These are phyloP conservation scores for Amblyraja radiata DNA, from an alignment of 2,797 vertebrate species.

Conservation along the genomic window DNA sequence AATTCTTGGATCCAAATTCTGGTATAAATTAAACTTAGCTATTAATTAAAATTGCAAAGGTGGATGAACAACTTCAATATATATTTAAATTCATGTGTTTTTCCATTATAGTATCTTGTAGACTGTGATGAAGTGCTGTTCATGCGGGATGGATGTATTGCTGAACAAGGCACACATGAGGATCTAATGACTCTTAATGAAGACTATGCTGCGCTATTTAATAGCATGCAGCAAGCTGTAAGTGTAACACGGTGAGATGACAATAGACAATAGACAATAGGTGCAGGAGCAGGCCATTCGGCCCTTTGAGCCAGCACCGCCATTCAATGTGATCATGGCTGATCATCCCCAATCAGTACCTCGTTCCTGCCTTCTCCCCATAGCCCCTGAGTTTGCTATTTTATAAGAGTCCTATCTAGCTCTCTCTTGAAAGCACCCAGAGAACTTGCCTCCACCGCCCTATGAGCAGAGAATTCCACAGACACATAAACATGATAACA, in stretches of 20 bases:
- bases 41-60: background rate
- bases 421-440: too few relatives aligned
- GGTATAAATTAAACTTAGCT: background rate
- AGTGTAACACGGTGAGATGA: conserved; percentile 40
- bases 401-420: too few relatives aligned
- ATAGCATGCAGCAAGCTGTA: conserved; percentile 65
- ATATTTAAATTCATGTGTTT: background rate
- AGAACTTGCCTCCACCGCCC: too few relatives aligned
- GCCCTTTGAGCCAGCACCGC: too few relatives aligned
- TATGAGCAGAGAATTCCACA: too few relatives aligned
- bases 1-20: background rate
- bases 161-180: conserved; percentile 64
- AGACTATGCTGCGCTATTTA: conserved; percentile 64
- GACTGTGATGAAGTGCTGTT: conserved; percentile 71
- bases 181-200: conserved; percentile 65
- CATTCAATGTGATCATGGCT: too few relatives aligned
- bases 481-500: background rate
- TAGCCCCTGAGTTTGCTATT: too few relatives aligned
- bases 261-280: too few relatives aligned
- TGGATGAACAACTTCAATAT: background rate
- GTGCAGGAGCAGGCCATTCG: too few relatives aligned
- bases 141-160: conserved; percentile 72
- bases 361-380: too few relatives aligned
- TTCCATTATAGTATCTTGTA: conserved; percentile 62
- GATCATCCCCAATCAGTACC: too few relatives aligned